Evolutionary conservation across 2,797 vertebrate species (phyloP).

Genomic region (Bovichtus variegatus): DNA sequence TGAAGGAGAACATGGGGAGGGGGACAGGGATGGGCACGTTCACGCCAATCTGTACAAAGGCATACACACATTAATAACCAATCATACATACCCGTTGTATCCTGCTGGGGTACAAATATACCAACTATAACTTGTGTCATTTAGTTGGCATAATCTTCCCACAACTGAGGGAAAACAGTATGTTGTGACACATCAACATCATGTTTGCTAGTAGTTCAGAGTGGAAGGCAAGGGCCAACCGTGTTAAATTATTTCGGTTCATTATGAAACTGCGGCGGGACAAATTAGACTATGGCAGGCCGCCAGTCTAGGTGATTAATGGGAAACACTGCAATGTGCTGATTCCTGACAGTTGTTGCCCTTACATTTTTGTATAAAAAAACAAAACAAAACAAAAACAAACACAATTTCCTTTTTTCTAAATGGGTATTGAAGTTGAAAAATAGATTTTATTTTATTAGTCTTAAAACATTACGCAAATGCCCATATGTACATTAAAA

Average conservation of each 20-base stretch:
- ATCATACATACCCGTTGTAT: neutral
- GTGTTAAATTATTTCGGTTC: no score
- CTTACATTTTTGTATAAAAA: neutral
- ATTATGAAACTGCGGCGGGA: neutral
- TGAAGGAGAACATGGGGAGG: conserved; percentile 99
- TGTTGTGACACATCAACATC: neutral
- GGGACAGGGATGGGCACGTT: conserved; percentile 98
- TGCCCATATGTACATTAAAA: no score
- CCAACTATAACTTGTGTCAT: neutral
- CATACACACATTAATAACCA: neutral
- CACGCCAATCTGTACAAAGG: conserved; percentile 90
- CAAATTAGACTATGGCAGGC: neutral
- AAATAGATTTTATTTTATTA: neutral
- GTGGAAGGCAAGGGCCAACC: no score
- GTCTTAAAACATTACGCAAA: neutral
- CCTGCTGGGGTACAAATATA: neutral
- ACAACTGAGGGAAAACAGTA: neutral
- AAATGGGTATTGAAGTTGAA: neutral
- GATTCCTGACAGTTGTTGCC: neutral
- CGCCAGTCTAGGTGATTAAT: neutral
- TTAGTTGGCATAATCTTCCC: neutral
- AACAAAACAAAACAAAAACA: neutral
- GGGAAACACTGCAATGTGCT: neutral
- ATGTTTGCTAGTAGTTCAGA: no score
- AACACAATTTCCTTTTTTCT: neutral